Percentiles rank a stretch among this genome's conserved stretches.
Evolutionary conservation across 2,888 invertebrate genomes (phyloP).

Genomic region (Gasteruption jaculator): DNA sequence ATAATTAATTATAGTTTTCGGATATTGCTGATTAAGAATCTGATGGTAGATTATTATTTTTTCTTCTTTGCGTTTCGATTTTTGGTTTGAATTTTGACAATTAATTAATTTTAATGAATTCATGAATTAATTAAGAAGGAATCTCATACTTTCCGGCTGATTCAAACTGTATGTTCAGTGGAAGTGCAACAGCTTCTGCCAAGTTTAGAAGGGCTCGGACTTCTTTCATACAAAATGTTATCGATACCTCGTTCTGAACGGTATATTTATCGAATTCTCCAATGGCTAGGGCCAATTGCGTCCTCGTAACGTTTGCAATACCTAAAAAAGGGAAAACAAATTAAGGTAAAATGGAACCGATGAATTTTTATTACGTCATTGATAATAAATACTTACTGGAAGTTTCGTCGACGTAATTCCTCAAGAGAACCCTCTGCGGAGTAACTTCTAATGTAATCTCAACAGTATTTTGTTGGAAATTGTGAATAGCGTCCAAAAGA

Average conservation of each 20-base stretch:
- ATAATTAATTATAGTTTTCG: too few relatives aligned
- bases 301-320: slow-evolving; percentile 66
- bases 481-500: slow-evolving; percentile 69
- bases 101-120: slow-evolving; percentile 3
- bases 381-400: slow-evolving; percentile 47
- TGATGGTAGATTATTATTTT: too few relatives aligned
- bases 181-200: slow-evolving; percentile 69
- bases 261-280: slow-evolving; percentile 70
- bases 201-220: slow-evolving; percentile 75
- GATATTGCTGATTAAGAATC: too few relatives aligned
- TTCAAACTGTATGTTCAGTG: slow-evolving; percentile 71
- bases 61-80: too few relatives aligned
- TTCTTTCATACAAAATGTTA: slow-evolving; percentile 85
- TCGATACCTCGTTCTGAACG: slow-evolving; percentile 62
- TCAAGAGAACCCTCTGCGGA: slow-evolving; percentile 61
- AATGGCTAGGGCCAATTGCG: slow-evolving; percentile 70
- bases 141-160: slow-evolving; percentile 69
- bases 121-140: too few relatives aligned
- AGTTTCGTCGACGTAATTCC: slow-evolving; percentile 73
- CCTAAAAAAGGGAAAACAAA: slow-evolving; percentile 53
- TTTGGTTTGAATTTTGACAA: slow-evolving; percentile 4
- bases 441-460: slow-evolving; percentile 76
- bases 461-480: slow-evolving; percentile 73
- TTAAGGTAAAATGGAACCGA: slow-evolving; percentile 1
- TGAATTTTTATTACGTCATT: slow-evolving; percentile 4